Evolutionary conservation across 1,140 invertebrate genomes (phyloP).

Genomic region (Metopolophium dirhodum): DNA sequence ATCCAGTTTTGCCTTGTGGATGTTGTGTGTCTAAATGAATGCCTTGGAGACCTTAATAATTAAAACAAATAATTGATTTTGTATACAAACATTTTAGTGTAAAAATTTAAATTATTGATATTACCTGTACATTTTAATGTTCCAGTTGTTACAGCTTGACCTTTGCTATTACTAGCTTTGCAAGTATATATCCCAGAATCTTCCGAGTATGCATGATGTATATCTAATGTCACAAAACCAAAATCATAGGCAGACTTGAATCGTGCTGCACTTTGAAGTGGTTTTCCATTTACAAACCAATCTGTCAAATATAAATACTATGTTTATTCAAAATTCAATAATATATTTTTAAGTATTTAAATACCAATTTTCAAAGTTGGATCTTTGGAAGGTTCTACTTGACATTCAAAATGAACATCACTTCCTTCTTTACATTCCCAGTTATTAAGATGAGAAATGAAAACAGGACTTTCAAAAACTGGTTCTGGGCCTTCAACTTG

Average conservation of each 20-base stretch:
- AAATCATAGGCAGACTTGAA: constrained; percentile 89
- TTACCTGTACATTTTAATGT: constrained; percentile 78
- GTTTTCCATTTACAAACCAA: constrained; percentile 88
- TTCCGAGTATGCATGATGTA: constrained; percentile 81
- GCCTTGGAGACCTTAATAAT: constrained; percentile 68
- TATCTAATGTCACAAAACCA: constrained; percentile 84
- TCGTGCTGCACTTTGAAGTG: constrained; percentile 78
- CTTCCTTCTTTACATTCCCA: constrained; percentile 89
- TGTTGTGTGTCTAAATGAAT: constrained; percentile 88
- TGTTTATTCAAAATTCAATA: not conserved
- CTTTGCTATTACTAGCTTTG: constrained; percentile 89
- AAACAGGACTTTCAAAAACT: constrained; percentile 83
- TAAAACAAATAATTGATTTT: not conserved
- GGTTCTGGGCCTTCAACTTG: constrained; percentile 75
- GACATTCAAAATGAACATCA: constrained; percentile 92
- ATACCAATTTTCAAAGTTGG: constrained; percentile 84
- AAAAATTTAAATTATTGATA: not conserved
- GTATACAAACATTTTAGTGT: not conserved
- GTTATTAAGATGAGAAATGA: constrained; percentile 90
- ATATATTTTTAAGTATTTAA: constrained; percentile 51
- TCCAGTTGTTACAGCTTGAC: constrained; percentile 85
- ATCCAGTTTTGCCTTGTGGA: constrained; percentile 83
- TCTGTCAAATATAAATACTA: constrained; percentile 64
- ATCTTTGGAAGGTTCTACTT: constrained; percentile 92
- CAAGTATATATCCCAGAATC: constrained; percentile 91